Evolutionary conservation across 2,797 vertebrate species (phyloP).

Genomic region (Hypotaenidia okinawae): DNA sequence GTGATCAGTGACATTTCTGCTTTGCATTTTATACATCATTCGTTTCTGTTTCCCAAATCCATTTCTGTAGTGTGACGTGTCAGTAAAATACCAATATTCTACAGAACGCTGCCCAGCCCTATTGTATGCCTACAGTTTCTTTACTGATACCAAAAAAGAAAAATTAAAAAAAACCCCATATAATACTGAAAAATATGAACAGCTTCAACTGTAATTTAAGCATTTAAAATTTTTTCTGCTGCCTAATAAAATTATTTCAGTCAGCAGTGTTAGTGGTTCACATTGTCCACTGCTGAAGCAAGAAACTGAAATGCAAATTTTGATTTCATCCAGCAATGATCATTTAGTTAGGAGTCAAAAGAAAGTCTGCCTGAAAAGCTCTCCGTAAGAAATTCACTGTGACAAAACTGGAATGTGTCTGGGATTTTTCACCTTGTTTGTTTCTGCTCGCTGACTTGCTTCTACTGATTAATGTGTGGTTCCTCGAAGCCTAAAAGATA

Average conservation of each 20-base stretch:
- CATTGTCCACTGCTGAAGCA: neutral
- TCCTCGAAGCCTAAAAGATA: conserved; percentile 29
- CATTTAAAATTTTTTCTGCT: conserved; percentile 10
- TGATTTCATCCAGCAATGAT: neutral
- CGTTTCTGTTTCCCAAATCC: conserved; percentile 4
- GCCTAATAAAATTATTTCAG: conserved; percentile 13
- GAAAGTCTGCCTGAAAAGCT: conserved; percentile 9
- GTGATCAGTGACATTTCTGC: conserved; percentile 56
- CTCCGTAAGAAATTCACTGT: neutral
- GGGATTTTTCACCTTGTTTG: conserved; percentile 45
- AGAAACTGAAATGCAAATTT: neutral
- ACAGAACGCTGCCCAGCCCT: neutral
- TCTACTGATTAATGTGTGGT: conserved; percentile 10
- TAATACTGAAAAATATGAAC: neutral
- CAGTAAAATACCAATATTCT: conserved; percentile 38
- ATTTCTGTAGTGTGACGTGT: neutral
- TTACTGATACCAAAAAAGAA: neutral
- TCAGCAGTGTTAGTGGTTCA: neutral
- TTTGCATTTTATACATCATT: conserved; percentile 46
- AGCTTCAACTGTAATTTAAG: conserved; percentile 18
- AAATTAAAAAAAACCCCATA: neutral
- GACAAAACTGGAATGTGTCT: conserved; percentile 26
- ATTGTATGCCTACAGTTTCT: neutral
- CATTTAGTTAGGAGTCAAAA: conserved; percentile 2
- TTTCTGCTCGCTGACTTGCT: conserved; percentile 13